Evolutionary conservation across 2,797 vertebrate genomes (phyloP), one percentile per base, ranked within the genome.

Genomic region (Philypnodon macrostomus): DNA sequence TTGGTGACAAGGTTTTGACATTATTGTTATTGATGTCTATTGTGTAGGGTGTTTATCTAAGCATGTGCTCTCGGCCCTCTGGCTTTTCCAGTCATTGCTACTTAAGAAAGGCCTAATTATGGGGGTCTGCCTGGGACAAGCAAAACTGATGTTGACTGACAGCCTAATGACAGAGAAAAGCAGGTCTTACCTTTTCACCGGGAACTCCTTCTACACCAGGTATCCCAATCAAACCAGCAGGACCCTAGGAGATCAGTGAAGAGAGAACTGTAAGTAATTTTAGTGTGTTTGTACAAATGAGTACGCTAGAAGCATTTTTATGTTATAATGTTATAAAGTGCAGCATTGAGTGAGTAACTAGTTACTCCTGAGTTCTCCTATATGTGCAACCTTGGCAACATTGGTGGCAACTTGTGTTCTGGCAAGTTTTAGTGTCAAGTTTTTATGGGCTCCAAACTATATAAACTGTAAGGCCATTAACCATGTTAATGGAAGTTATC

Each of bases 131-230:
- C 30, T 32, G 36, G 71, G 75, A 66, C 53, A 13, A 58, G 70
- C 53, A 63, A 44, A 40, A 66, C 69, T 71, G 64, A 85, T 73
- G 62, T 55, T 63, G 75, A 63, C 61, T 83, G 87, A 87, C 84
- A 83, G 62, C 32, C 60, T 87, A 87, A 89, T 85, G 68, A 75
- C 4, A 60, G 57, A 69, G 53, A 73, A 77, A 73, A 65, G 58
- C 54, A 73, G 53, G 38, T 29, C 59, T 81, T 90, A 97, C 95
- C 94, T 97, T 97, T 91, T 96, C 95, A 61, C 94, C 94, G 23
- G 85, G 76, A 77, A 77, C 87, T 83, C 94, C 95, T 40, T 88
- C 67, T 11, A 81, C 74, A 9, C 95, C 95, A 69, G 76, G 72
- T 69, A 92, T 88, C 76, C 95, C 94, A 53, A 91, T 88, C 79